A percentile compares a stretch with the other conserved stretches of the same genome.
These are phyloP conservation scores for Marcusenius ussheri DNA, from an alignment of 2,113 vertebrate genomes.

Conservation along the genomic window DNA sequence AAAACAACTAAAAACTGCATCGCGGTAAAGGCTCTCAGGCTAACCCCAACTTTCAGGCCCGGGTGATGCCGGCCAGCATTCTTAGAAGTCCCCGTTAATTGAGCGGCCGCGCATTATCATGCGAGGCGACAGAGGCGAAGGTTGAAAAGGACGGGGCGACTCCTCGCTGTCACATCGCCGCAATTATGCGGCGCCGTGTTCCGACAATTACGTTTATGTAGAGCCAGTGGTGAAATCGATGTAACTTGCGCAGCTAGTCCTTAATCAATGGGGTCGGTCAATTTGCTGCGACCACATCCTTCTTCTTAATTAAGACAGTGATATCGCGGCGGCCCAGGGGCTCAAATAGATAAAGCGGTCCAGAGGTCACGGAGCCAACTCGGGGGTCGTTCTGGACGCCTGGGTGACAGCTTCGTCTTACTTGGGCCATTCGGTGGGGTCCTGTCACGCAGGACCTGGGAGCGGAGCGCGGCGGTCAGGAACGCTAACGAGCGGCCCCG, in stretches of 20 bases:
- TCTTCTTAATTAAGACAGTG: constrained; percentile 92
- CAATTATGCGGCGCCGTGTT: constrained; percentile 78
- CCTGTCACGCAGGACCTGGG: constrained; percentile 73
- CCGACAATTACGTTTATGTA: constrained; percentile 86
- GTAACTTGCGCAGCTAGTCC: constrained; percentile 80
- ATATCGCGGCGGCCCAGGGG: constrained; percentile 76
- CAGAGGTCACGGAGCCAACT: constrained; percentile 66
- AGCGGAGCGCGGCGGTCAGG: constrained; percentile 62
- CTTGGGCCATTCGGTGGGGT: constrained; percentile 47
- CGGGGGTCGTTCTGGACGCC: constrained; percentile 38
- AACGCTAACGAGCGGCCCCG: constrained; percentile 73
- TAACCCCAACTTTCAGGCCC: background rate
- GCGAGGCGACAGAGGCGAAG: constrained; percentile 70
- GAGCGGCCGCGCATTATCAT: constrained; percentile 65
- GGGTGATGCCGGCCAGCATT: constrained; percentile 41
- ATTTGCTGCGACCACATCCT: constrained; percentile 80
- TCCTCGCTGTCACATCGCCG: constrained; percentile 67
- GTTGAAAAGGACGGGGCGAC: constrained; percentile 78
- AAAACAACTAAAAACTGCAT: background rate
- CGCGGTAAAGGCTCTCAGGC: background rate
- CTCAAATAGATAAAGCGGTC: constrained; percentile 77
- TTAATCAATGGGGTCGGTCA: constrained; percentile 88
- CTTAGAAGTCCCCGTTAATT: constrained; percentile 70
- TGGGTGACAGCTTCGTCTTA: constrained; percentile 35
- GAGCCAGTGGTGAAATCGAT: constrained; percentile 83